These are phyloP conservation scores for Peribatodes rhomboidaria DNA, from an alignment of 2,888 invertebrate genomes.

Conservation along the genomic window DNA sequence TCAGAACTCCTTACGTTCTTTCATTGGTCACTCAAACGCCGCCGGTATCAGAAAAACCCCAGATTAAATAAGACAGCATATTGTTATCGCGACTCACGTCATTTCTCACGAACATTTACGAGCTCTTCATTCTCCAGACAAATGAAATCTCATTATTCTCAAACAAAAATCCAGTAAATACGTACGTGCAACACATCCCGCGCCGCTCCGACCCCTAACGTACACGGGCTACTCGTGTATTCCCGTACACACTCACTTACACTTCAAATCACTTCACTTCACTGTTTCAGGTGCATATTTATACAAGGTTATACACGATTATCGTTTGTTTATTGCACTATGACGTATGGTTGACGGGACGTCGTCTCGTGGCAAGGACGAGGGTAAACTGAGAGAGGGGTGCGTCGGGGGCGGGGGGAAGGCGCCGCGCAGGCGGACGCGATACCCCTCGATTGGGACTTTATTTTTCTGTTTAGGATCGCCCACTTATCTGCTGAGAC, in stretches of 20 bases:
- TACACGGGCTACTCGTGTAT: conserved; percentile 7
- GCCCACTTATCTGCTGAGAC: conserved; percentile 63
- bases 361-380: conserved; percentile 55
- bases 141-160: conserved; percentile 11
- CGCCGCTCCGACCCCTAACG: conserved; percentile 24
- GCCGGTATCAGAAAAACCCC: background rate
- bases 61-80: background rate
- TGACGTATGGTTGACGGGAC: conserved; percentile 45
- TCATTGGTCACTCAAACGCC: background rate
- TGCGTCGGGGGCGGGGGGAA: conserved; percentile 47
- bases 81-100: background rate
- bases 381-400: conserved; percentile 63
- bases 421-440: conserved; percentile 68
- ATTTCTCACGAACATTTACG: background rate
- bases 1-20: background rate
- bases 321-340: conserved; percentile 36
- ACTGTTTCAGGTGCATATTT: conserved; percentile 32
- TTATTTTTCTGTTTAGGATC: conserved; percentile 70
- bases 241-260: conserved; percentile 26
- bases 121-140: conserved; percentile 4
- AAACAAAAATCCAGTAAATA: conserved; percentile 22
- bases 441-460: conserved; percentile 57
- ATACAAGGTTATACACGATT: conserved; percentile 22
- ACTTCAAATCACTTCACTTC: conserved; percentile 27
- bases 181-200: conserved; percentile 34